Conservation (phyloP, 2,113 vertebrate genomes). For the Oxyruncus cristatus region DNA sequence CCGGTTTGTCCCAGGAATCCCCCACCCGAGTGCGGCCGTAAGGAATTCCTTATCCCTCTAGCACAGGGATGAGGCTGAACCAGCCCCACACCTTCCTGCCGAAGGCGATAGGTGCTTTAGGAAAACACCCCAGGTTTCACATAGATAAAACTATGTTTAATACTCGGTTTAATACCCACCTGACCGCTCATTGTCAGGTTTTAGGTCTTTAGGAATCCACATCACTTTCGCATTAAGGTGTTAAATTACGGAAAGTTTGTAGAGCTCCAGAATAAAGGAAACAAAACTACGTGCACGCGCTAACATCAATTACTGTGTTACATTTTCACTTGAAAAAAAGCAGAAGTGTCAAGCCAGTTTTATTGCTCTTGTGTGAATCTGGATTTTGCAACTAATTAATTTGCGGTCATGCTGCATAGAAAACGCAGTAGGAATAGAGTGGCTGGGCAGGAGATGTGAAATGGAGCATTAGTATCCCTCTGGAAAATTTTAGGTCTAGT, state of each 20-base stretch:
- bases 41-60: rapidly evolving
- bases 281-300: rapidly evolving
- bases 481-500: not conserved
- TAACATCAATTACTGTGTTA: not conserved
- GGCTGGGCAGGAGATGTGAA: not conserved
- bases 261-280: not conserved
- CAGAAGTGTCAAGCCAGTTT: not conserved
- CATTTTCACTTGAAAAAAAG: not conserved
- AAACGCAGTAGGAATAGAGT: not conserved
- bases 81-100: rapidly evolving
- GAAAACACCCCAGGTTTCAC: not conserved
- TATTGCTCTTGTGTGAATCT: not conserved
- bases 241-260: not conserved
- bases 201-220: not conserved
- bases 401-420: not conserved
- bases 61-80: rapidly evolving
- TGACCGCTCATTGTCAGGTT: not conserved
- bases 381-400: not conserved
- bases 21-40: rapidly evolving
- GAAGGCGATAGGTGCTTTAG: not conserved
- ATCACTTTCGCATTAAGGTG: not conserved
- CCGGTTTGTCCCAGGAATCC: rapidly evolving
- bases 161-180: not conserved
- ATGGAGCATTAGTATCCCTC: not conserved
- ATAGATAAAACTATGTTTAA: not conserved